Conservation (phyloP, 92 coral and sea anemone species). For the Pocillopora grandis region DNA sequence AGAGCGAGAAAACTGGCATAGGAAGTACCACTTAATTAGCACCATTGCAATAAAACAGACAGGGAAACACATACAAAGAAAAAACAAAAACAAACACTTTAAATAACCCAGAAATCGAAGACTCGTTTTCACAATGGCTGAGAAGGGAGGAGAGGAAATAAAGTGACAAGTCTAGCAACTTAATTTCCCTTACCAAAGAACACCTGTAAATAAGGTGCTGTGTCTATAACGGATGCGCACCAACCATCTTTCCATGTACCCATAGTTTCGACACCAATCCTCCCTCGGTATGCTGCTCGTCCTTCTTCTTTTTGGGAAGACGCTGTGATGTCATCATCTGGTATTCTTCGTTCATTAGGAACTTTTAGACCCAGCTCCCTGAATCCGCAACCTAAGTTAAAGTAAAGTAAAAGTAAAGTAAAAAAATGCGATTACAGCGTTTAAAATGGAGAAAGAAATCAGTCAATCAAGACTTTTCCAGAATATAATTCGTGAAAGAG, state of each 20-base stretch:
- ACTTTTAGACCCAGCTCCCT: conserved; percentile 41
- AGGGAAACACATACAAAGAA: no score
- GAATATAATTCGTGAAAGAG: no score
- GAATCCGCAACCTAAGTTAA: conserved; percentile 59
- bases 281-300: conserved; percentile 43
- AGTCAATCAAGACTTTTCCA: no score
- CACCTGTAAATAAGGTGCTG: conserved; percentile 33
- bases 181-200: conserved; percentile 42
- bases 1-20: no score
- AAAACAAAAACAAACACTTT: no score
- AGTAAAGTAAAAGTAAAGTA: no score
- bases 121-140: no score
- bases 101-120: no score
- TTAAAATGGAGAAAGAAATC: neutral
- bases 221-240: conserved; percentile 23
- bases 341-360: conserved; percentile 37
- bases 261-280: conserved; percentile 42
- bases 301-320: conserved; percentile 29
- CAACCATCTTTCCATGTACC: conserved; percentile 52
- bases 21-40: no score
- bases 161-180: no score
- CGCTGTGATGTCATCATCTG: conserved; percentile 45
- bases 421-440: neutral
- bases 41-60: no score
- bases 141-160: no score